These are phyloP conservation scores for Arnoldichthys spilopterus DNA, from an alignment of 2,797 vertebrate species.

Conservation along the genomic window DNA sequence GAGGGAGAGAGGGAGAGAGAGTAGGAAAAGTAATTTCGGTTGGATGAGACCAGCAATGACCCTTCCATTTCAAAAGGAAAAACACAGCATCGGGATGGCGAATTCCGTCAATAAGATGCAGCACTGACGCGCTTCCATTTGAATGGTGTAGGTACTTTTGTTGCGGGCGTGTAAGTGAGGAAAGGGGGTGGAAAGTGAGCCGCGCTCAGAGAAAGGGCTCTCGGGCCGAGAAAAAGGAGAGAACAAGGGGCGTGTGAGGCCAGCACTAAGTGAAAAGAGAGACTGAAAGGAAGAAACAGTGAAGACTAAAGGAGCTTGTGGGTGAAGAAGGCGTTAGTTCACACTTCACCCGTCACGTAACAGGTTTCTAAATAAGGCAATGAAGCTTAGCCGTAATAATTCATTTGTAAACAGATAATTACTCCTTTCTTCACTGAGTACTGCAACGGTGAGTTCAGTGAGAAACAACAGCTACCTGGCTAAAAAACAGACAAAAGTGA, in stretches of 20 bases:
- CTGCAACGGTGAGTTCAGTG: not conserved
- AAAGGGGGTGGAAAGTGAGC: not conserved
- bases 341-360: too few species aligned
- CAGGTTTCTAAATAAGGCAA: too few species aligned
- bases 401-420: slow-evolving; percentile 25
- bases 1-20: slow-evolving; percentile 48
- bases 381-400: slow-evolving; percentile 5
- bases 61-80: slow-evolving; percentile 29
- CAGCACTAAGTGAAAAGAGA: slow-evolving; percentile 1
- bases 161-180: not conserved
- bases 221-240: not conserved
- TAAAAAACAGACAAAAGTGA: not conserved
- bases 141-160: not conserved
- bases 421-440: too few species aligned
- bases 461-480: not conserved
- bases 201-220: not conserved
- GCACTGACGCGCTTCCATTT: not conserved
- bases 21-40: slow-evolving; percentile 33
- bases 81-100: slow-evolving; percentile 8
- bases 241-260: not conserved
- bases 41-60: slow-evolving; percentile 32
- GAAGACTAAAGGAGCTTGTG: not conserved
- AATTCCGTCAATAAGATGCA: slow-evolving; percentile 2
- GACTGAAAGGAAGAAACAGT: not conserved
- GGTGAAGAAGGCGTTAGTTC: not conserved